These are phyloP conservation scores for Paramuricea clavata DNA, from an alignment of 92 coral and sea anemone species.

Conservation along the genomic window DNA sequence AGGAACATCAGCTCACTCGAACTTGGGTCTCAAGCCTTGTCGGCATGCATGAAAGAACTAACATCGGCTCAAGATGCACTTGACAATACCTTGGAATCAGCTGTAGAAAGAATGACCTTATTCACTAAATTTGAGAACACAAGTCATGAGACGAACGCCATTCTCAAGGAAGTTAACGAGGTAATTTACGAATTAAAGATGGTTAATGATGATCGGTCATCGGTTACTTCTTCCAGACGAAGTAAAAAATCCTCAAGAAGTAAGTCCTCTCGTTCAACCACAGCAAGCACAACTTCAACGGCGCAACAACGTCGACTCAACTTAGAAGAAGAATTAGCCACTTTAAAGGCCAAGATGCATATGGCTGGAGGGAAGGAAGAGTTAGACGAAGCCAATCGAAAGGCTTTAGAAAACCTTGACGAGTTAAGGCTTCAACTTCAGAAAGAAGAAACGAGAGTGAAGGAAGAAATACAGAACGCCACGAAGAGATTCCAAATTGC, in stretches of 20 bases:
- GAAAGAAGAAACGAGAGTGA: conserved; percentile 50
- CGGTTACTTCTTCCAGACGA: not conserved
- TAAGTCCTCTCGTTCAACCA: not conserved
- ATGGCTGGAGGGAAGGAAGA: conserved; percentile 48
- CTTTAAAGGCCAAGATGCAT: conserved; percentile 47
- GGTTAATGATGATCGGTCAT: not conserved
- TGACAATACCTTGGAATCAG: conserved; percentile 18
- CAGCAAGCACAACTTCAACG: conserved; percentile 6
- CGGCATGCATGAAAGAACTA: conserved; percentile 25
- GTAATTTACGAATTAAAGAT: conserved; percentile 20
- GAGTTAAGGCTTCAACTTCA: conserved; percentile 39
- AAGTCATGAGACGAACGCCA: conserved; percentile 43
- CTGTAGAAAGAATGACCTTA: conserved; percentile 39
- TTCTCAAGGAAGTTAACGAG: conserved; percentile 38
- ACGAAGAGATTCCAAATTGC: conserved; percentile 31
- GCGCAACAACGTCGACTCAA: conserved; percentile 32
- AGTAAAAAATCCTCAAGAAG: not conserved
- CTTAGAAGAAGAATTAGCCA: conserved; percentile 58
- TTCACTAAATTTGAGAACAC: conserved; percentile 42
- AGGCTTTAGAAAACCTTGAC: conserved; percentile 39
- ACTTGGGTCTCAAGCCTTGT: conserved; percentile 41
- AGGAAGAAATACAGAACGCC: conserved; percentile 30
- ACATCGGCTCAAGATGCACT: conserved; percentile 42
- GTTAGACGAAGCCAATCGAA: conserved; percentile 23
- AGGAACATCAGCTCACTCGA: conserved; percentile 28